Base-by-base conservation (phyloP, 2,888 invertebrate genomes). In the Cephus nigrinus region DNA sequence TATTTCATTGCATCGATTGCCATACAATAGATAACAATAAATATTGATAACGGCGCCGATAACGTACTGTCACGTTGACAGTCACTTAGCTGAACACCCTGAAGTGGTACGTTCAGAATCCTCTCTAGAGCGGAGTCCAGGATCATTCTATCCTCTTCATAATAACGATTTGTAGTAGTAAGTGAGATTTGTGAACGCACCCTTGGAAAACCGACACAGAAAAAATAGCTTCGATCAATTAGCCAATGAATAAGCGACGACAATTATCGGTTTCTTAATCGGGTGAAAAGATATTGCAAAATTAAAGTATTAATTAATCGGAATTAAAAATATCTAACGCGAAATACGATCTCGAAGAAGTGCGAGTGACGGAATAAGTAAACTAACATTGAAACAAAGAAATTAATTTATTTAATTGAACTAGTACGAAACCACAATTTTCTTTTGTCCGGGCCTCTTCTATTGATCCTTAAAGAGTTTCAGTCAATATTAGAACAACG, bases 341-440 rank as follows among this genome's bases (percentile, higher is more conserved):
- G 55, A 55, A 23, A 55, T 15, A 55, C 23, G 55, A 55, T 9
- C 23, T 9, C 23, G 9, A 40, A 40, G 23, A 55, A 55, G 55
- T 15, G 23, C 55, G 55, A 55, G 23, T 55, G 55, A 55, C 55
- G 23, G 55, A 55, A 23, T 9, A 9, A 55, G 15, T 15, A 15
- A 15, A 15, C 2, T 40, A 55, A 55, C 15, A 1, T 9, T 5
- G 55, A 55, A 78, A 76, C 75, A 75, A 80, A 73, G 75, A 77
- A 36, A 80, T 80, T 76, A 80, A 81, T 82, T 83, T 78, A 80
- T 84, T 82, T 11, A 75, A 75, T 40, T 75, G 35, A 75, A 68
- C 75, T 75, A 75, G 40, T 31, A 23, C 36, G 55, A 75, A 68
- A 40, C 32, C 68, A 36, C 12, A 55, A 12, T 5, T 33, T 32